Evolutionary conservation across 1,140 invertebrate genomes (phyloP), one percentile per base, ranked within the genome.

Genomic region (Protaetia brevitarsis): DNA sequence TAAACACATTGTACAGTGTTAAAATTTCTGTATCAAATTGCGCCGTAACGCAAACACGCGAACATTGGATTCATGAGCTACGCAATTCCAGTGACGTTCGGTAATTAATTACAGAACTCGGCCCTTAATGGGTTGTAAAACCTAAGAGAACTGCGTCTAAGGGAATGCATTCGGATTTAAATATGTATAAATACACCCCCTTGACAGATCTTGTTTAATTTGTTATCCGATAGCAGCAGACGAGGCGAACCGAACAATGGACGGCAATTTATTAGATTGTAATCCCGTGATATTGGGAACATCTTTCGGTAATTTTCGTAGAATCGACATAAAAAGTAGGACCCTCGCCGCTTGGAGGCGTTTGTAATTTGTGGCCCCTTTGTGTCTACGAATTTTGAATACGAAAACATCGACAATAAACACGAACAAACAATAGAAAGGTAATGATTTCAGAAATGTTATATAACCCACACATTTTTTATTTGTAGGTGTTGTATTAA

Each of bases 201-300:
- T 23, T 23, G 41, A 51, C 41, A 19, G 41, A 23, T 51, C 7
- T 10, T 19, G 37, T 51, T 51, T 23, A 51, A 51, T 51, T 51
- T 51, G 41, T 51, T 51, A 51, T 19, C 6, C 41, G 41, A 51
- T 51, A 51, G 19, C 26, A 8, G 19, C 26, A 51, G 41, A 51
- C 21, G 10, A 8, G 41, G 10, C 19, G 41, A 23, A 51, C 41
- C 19, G 26, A 23, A 51, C 41, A 51, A 51, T 23, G 19, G 41
- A 10, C 41, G 41, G 57, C 57, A 13, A 29, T 59, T 59, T 59
- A 59, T 59, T 59, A 27, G 57, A 59, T 29, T 59, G 57, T 59
- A 59, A 59, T 29, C 57, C 30, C 13, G 11, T n/a, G 29, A 31
- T 29, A 59, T 59, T 59, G 13, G 23, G 57, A 16, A 26, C 57